These are phyloP conservation scores for Cotesia typhae DNA, from an alignment of 1,140 invertebrate genomes.

Conservation along the genomic window DNA sequence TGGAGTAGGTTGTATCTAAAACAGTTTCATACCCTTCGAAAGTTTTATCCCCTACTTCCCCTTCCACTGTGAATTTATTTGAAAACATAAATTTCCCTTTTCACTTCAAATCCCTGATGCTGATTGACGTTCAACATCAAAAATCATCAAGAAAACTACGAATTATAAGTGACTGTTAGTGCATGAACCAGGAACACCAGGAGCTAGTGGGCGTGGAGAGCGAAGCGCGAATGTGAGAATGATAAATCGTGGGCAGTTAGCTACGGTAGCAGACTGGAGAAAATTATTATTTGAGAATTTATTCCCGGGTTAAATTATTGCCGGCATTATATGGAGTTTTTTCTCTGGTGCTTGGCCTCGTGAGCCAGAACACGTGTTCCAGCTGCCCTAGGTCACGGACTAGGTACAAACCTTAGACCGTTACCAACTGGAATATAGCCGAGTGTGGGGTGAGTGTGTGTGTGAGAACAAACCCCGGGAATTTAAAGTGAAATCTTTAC, in stretches of 20 bases:
- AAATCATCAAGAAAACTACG: too few relatives aligned
- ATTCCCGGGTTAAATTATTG: constrained; percentile 53
- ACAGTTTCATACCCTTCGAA: constrained; percentile 26
- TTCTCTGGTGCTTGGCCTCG: constrained; percentile 20
- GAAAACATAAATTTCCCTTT: constrained; percentile 56
- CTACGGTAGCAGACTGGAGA: constrained; percentile 49
- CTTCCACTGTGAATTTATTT: constrained; percentile 34
- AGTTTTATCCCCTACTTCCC: constrained; percentile 23
- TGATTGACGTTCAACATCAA: neutral
- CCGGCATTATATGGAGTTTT: constrained; percentile 52
- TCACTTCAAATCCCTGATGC: constrained; percentile 53
- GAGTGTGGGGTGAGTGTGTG: neutral
- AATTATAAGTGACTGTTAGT: too few relatives aligned
- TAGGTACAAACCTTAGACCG: neutral
- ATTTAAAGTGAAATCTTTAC: constrained; percentile 8
- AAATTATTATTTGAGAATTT: constrained; percentile 65
- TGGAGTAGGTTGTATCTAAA: constrained; percentile 19
- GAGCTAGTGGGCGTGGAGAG: constrained; percentile 22
- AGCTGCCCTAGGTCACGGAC: constrained; percentile 49
- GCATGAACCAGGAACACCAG: too few relatives aligned
- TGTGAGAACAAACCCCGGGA: neutral
- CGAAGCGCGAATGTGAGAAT: constrained; percentile 53
- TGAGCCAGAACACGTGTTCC: constrained; percentile 56
- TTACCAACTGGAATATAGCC: too few relatives aligned
- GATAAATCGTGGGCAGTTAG: constrained; percentile 62